phyloP scores from a whole-genome alignment of 2,888 invertebrate species.

The Aphodius sticticus region DNA sequence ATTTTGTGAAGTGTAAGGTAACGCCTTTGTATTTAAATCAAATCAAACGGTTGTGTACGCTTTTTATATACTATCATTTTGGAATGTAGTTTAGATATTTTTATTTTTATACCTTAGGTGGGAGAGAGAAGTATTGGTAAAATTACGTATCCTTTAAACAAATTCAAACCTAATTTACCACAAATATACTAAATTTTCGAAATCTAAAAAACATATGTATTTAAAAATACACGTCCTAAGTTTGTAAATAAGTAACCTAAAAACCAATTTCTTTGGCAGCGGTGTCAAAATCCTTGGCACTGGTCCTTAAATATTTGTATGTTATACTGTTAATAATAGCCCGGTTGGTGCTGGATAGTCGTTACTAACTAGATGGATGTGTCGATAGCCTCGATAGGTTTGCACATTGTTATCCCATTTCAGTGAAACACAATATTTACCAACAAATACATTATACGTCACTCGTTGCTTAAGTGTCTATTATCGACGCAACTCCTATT shows the following conservation, averaged over 20 bases:
- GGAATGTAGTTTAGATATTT: too few relatives aligned
- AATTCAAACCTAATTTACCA: too few relatives aligned
- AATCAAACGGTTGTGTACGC: too few relatives aligned
- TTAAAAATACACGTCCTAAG: not conserved
- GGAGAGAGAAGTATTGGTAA: too few relatives aligned
- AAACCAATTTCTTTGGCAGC: not conserved
- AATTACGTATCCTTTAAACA: too few relatives aligned
- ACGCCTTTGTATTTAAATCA: too few relatives aligned
- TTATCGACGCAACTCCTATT: constrained; percentile 41
- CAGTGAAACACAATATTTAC: constrained; percentile 57
- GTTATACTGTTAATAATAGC: not conserved
- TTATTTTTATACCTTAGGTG: too few relatives aligned
- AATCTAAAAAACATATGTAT: not conserved
- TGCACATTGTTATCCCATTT: constrained; percentile 56
- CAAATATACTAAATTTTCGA: too few relatives aligned
- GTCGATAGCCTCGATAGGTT: constrained; percentile 44
- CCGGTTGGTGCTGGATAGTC: not conserved
- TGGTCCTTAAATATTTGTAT: not conserved
- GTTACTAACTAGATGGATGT: not conserved
- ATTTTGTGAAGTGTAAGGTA: too few relatives aligned
- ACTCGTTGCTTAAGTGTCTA: constrained; percentile 57
- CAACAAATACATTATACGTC: constrained; percentile 44
- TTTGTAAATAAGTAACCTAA: not conserved
- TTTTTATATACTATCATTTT: too few relatives aligned
- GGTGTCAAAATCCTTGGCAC: constrained; percentile 4